Evolutionary conservation across 1,140 invertebrate genomes (phyloP), one percentile per base, ranked within the genome.

Genomic region (Pemphigus obesinymphae): DNA sequence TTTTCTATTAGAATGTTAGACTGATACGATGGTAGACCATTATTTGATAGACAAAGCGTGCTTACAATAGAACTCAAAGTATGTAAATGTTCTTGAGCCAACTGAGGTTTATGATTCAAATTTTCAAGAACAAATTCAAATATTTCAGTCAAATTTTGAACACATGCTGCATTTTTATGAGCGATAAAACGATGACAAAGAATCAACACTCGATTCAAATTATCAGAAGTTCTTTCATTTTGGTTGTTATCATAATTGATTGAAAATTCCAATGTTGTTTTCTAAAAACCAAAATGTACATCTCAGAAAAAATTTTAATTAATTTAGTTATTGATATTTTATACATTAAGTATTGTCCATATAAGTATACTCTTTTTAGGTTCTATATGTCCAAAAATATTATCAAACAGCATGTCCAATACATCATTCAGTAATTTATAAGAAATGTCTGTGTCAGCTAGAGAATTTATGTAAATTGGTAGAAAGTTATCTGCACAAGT

Each of bases 401-500:
- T 89, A 7, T 87, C 85, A 26, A 93, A 84, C 2, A 91, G 88
- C 86, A 92, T 88, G 82, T 89, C 88, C 1, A 93, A 84, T 58
- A 94, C 89, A 85, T 91, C 87, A 53, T 90, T 90, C 2, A 92
- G 85, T 8, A 92, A 85, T n/a, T 89, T 85, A 84, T 89, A 87
- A 43, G 91, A 85, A 11, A 90, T 85, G 23, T 86, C 87, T 7
- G 89, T 84, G 83, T 91, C 87, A 85, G 87, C 85, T n/a, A 93
- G 83, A 83, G 89, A 86, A 83, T 91, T 87, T 4, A 95, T 87
- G 31, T 92, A 88, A 70, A 93, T 84, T 61, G 87, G 87, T 0
- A 95, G 84, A 84, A 93, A 90, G 40, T 88, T 87, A 66, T 91
- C 90, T 5, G 92, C 90, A 84, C 91, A 93, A 40, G 91, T 95